Evolutionary conservation across 35 echinoderm and acorn worm species (phyloP).

Genomic region (Lytechinus pictus): DNA sequence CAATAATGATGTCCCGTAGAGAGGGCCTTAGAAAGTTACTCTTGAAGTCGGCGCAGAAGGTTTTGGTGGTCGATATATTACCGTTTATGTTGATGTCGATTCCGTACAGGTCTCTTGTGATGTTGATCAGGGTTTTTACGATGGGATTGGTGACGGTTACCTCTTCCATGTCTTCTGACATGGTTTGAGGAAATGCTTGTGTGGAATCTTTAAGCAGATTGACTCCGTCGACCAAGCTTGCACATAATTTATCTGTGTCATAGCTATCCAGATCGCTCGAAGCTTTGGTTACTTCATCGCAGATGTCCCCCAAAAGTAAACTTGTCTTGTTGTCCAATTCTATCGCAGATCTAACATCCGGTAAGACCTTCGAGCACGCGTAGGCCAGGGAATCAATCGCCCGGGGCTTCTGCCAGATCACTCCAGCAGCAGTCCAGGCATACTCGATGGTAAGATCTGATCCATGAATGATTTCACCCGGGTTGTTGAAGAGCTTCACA

Average conservation of each 20-base stretch:
- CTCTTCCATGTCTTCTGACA: not conserved
- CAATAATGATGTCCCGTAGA: not conserved
- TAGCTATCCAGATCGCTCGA: not conserved
- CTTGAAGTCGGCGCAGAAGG: not conserved
- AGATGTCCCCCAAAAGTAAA: not conserved
- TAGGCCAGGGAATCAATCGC: not conserved
- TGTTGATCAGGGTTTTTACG: not conserved
- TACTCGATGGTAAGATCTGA: not conserved
- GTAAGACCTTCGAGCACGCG: not conserved
- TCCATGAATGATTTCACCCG: not conserved
- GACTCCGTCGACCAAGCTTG: not conserved
- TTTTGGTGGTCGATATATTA: not conserved
- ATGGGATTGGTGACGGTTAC: not conserved
- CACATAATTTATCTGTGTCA: not conserved
- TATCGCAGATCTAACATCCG: not conserved
- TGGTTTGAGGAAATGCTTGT: not conserved
- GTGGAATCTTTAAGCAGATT: not conserved
- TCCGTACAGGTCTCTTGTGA: not conserved
- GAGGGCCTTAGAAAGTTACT: not conserved
- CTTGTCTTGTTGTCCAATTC: not conserved
- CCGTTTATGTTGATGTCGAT: not conserved
- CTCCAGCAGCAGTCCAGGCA: not conserved
- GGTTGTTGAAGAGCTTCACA: not conserved
- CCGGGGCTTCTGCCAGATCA: not conserved
- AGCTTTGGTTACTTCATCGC: not conserved